Evolutionary conservation across 2,797 vertebrate genomes (phyloP).

Genomic region (Pipistrellus pipistrellus): DNA sequence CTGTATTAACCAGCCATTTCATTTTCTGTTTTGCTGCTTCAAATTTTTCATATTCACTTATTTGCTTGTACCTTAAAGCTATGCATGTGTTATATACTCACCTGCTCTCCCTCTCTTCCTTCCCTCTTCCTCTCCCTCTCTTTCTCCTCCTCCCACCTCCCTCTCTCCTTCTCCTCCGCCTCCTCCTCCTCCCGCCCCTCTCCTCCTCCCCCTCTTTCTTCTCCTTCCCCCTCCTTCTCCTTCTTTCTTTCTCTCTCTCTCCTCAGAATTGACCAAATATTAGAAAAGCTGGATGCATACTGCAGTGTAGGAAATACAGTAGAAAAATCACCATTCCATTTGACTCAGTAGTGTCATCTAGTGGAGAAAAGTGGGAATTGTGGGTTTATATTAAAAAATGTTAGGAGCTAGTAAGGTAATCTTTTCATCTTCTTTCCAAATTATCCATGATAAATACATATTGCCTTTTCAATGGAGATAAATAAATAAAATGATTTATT

Average conservation of each 20-base stretch:
- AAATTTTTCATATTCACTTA: constrained; percentile 18
- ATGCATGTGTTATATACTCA: background rate
- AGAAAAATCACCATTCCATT: background rate
- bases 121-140: background rate
- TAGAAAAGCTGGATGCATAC: background rate
- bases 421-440: background rate
- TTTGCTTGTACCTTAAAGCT: background rate
- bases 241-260: too few relatives aligned
- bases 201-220: too few relatives aligned
- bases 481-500: background rate
- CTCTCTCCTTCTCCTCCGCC: too few relatives aligned
- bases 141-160: too few relatives aligned
- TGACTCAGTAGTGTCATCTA: constrained; percentile 51
- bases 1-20: background rate
- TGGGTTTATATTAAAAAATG: background rate
- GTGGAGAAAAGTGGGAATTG: background rate
- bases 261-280: background rate
- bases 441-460: background rate
- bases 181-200: too few relatives aligned
- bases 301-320: background rate
- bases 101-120: background rate
- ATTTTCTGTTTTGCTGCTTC: background rate
- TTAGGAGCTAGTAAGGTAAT: background rate
- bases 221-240: background rate
- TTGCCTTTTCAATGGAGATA: background rate